phyloP scores from a whole-genome alignment of 2,888 invertebrate genomes.

The Pilophorus perplexus region DNA sequence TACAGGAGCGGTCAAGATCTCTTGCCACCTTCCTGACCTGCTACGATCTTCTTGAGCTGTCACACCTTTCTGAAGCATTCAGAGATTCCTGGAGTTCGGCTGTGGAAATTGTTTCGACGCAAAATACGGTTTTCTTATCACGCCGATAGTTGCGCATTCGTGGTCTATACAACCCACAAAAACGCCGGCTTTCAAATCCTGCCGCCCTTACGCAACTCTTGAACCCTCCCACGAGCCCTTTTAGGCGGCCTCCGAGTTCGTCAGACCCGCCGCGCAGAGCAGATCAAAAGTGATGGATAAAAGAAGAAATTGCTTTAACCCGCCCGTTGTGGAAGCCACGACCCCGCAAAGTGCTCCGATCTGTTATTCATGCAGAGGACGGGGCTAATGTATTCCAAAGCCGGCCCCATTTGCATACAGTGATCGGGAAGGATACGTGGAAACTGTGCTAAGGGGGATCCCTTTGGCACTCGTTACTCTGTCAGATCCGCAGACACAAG shows the following conservation, averaged over 20 bases:
- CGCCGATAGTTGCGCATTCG: too few relatives aligned
- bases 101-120: too few relatives aligned
- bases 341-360: slow-evolving; percentile 37
- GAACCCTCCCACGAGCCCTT: background rate
- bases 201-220: background rate
- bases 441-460: slow-evolving; percentile 42
- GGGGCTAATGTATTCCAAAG: slow-evolving; percentile 37
- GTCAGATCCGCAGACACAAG: too few relatives aligned
- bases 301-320: slow-evolving; percentile 33
- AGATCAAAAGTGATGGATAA: slow-evolving; percentile 28
- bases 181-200: background rate
- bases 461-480: slow-evolving; percentile 38
- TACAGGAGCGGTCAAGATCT: too few relatives aligned
- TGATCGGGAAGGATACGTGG: slow-evolving; percentile 38
- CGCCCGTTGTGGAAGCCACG: slow-evolving; percentile 9
- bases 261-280: background rate
- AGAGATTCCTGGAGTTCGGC: too few relatives aligned
- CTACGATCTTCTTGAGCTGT: too few relatives aligned
- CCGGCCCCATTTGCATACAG: slow-evolving; percentile 41
- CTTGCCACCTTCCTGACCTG: too few relatives aligned
- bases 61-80: too few relatives aligned
- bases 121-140: too few relatives aligned
- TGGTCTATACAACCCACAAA: too few relatives aligned
- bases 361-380: slow-evolving; percentile 40
- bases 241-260: background rate